Percentiles rank a stretch among this genome's conserved stretches.
phyloP scores from a whole-genome alignment of 2,797 vertebrate species.

The Holocentrus rufus region DNA sequence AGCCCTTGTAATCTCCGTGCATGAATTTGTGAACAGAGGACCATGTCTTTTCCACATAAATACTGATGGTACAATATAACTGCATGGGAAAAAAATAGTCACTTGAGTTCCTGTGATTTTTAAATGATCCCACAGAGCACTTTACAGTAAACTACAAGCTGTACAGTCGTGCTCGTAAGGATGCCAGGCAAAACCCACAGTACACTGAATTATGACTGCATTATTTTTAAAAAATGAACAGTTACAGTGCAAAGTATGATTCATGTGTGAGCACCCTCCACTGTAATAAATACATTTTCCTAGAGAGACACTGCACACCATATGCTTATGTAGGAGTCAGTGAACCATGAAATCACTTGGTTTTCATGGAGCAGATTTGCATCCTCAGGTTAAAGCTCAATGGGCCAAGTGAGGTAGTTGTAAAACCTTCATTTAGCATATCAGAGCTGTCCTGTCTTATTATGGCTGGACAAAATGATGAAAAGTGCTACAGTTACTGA shows the following conservation, averaged over 20 bases:
- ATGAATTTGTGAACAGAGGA: conserved; percentile 71
- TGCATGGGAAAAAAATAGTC: conserved; percentile 22
- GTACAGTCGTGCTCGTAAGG: background rate
- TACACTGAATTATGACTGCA: conserved; percentile 41
- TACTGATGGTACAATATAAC: conserved; percentile 47
- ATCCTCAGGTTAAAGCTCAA: conserved; percentile 76
- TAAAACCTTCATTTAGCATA: conserved; percentile 69
- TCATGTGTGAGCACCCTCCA: conserved; percentile 29
- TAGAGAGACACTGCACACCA: conserved; percentile 47
- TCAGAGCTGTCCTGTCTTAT: conserved; percentile 67
- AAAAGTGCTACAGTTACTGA: conserved; percentile 43
- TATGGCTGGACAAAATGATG: conserved; percentile 56
- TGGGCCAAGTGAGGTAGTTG: conserved; percentile 69
- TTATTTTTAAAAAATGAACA: conserved; percentile 45
- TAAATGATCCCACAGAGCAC: conserved; percentile 25
- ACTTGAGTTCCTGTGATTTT: conserved; percentile 18
- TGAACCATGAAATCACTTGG: conserved; percentile 76
- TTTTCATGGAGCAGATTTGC: conserved; percentile 73
- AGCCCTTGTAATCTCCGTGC: conserved; percentile 76
- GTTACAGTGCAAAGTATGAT: conserved; percentile 54
- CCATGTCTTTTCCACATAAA: conserved; percentile 54
- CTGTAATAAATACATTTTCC: conserved; percentile 51
- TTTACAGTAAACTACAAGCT: conserved; percentile 12
- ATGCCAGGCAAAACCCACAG: background rate
- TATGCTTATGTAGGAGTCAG: conserved; percentile 63